Evolutionary conservation across 2,797 vertebrate species (phyloP), one percentile per base, ranked within the genome.

Genomic region (Syngnathus acus): DNA sequence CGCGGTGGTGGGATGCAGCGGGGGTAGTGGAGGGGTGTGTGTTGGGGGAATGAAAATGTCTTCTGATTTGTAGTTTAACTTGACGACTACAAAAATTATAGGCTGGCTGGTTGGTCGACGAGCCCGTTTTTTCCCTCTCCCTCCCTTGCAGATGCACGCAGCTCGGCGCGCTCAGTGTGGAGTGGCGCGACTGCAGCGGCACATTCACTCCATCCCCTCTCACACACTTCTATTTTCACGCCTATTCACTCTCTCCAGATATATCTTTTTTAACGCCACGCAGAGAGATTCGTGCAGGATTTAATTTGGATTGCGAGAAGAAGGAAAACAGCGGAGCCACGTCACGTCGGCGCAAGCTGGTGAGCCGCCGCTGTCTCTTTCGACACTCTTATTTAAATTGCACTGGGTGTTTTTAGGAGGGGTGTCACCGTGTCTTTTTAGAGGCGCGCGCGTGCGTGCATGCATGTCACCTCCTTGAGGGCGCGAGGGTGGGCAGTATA

Each of bases 141-240:
- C 77, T 77, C 77, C 79, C 84, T 85, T 87, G 81, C 87, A 88
- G 87, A 88, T 87, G 83, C 84, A 83, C 79, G 80, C 85, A 83
- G 82, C 82, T 82, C 82, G 60, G 84, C 85, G 84, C 82, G 75
- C 76, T 90, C 84, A 90, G 84, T 88, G 74, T 86, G 84, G 80
- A 85, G 83, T 50, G 74, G 78, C 80, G 78, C 85, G 84, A 86
- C 60, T 70, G 65, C 64, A 76, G 82, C 86, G 77, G 84, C 81
- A 84, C 66, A 83, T 85, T 78, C 55, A 81, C 83, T 80, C 76
- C 79, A 79, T 79, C 84, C 38, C 76, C 58, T 78, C 77, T 78
- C 82, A 70, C 42, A 32, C 68, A 81, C 74, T 86, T 88, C 78
- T 21, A 61, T 61, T 23, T 42, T n/a, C 59, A 62, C 60, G n/a